Base-by-base conservation (phyloP, 2,113 vertebrate genomes). In the Ramphastos sulfuratus region DNA sequence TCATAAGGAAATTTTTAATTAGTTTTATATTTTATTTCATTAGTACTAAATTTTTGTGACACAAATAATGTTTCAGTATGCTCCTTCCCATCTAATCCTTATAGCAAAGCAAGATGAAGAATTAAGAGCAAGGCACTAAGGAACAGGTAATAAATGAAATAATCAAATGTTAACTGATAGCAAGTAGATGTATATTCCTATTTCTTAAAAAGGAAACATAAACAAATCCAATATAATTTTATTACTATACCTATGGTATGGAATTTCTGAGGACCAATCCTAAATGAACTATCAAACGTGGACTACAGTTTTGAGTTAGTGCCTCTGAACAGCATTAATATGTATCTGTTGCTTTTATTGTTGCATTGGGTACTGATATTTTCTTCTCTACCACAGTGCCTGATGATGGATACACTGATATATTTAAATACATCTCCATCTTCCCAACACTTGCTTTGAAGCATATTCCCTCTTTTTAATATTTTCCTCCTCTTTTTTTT, bases 1-100 rank as follows among this genome's bases (percentile, higher is more conserved):
- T 78, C 83, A 67, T 76, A 88, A 87, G 74, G 27, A 93, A 76
- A 82, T 77, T 61, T 90, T 83, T 89, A 88, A 87, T 80, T 31
- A 74, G 6, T 65, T 93, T 79, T 79, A 20, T 74, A 15, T 79
- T 74, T 83, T 70, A 61, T 87, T 69, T 28, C 66, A 21, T 81
- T 90, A 15, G 28, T 42, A 59, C 18, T 86, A 65, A 11, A 25
- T 91, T 71, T 87, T 74, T 72, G 30, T 87, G 80, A 65, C 44
- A 70, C 31, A 85, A 75, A 59, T 56, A 79, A 24, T 9, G 46
- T 85, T 82, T 60, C 27, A 24, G 13, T 86, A 64, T 87, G 23
- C 67, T 83, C 15, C 69, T 94, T 93, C 67, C 39, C 15, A 54
- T 50, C 39, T 61, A 33, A 73, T 69, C 30, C 16, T 94, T 73